These are phyloP conservation scores for Synergus japonicus DNA, from an alignment of 2,888 invertebrate genomes.

Conservation along the genomic window DNA sequence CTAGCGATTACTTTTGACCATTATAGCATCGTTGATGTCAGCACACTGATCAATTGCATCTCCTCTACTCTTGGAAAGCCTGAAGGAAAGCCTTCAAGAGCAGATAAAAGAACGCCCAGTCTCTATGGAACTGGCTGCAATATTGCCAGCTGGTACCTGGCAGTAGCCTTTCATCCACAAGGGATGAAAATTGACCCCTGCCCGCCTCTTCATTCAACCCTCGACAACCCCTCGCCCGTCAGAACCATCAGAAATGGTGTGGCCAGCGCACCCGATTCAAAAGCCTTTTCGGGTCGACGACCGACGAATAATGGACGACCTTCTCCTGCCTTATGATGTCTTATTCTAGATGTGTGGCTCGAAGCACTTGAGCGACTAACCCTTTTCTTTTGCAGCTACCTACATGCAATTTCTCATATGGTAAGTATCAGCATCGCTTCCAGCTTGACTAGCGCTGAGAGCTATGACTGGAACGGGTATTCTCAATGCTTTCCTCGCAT, in stretches of 20 bases:
- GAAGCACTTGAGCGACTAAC: conserved; percentile 76
- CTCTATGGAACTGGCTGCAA: not conserved
- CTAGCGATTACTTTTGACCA: conserved; percentile 44
- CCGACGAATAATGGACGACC: conserved; percentile 70
- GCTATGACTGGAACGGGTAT: not conserved
- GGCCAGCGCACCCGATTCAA: conserved; percentile 10
- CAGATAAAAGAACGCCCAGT: conserved; percentile 2
- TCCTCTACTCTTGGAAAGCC: not conserved
- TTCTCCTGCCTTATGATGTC: conserved; percentile 67
- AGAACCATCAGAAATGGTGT: not conserved
- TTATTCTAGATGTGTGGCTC: conserved; percentile 74
- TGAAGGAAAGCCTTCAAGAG: not conserved
- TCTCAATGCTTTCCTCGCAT: not conserved
- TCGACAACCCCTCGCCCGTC: not conserved
- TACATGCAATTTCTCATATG: conserved; percentile 51
- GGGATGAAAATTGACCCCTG: conserved; percentile 30
- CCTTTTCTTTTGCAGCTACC: conserved; percentile 67
- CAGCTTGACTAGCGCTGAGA: not conserved
- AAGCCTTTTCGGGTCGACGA: conserved; percentile 59
- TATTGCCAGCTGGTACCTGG: not conserved
- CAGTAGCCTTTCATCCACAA: not conserved
- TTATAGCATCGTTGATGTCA: conserved; percentile 20
- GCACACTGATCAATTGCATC: not conserved
- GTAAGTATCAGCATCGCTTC: conserved; percentile 32
- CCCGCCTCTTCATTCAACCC: conserved; percentile 6